Evolutionary conservation across 2,888 invertebrate species (phyloP).

Genomic region (Hypselothyrea guttata): DNA sequence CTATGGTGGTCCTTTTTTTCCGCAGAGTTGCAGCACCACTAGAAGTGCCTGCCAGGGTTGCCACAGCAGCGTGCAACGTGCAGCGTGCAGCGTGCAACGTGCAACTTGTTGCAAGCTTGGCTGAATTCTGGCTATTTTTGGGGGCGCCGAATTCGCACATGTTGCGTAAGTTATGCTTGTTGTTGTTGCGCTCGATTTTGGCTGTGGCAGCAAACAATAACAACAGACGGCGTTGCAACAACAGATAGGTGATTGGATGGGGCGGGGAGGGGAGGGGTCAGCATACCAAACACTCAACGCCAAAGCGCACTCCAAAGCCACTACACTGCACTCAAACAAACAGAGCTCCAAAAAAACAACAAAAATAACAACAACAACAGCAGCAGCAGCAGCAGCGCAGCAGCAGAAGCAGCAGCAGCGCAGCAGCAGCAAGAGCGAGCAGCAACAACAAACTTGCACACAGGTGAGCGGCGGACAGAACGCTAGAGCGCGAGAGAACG

Average conservation of each 20-base stretch:
- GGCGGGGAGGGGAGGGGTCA: conserved; percentile 20
- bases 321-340: conserved; percentile 63
- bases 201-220: conserved; percentile 45
- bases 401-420: conserved; percentile 10
- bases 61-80: no score
- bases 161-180: conserved; percentile 48
- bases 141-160: conserved; percentile 45
- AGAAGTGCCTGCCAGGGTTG: no score
- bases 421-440: no score
- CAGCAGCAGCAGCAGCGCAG: no score
- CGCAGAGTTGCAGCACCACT: no score
- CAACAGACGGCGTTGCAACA: conserved; percentile 23
- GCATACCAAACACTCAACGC: conserved; percentile 77
- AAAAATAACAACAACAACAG: conserved; percentile 45
- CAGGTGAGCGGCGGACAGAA: conserved; percentile 49
- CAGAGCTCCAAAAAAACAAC: conserved; percentile 41
- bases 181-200: conserved; percentile 37
- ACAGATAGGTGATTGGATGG: neutral
- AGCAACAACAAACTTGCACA: conserved; percentile 51
- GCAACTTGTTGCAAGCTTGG: no score
- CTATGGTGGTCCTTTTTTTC: conserved; percentile 57
- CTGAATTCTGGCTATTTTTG: conserved; percentile 16
- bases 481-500: conserved; percentile 5
- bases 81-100: no score
- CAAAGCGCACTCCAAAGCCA: conserved; percentile 71